phyloP scores from a whole-genome alignment of 2,888 invertebrate species.

The Aricia artaxerxes region DNA sequence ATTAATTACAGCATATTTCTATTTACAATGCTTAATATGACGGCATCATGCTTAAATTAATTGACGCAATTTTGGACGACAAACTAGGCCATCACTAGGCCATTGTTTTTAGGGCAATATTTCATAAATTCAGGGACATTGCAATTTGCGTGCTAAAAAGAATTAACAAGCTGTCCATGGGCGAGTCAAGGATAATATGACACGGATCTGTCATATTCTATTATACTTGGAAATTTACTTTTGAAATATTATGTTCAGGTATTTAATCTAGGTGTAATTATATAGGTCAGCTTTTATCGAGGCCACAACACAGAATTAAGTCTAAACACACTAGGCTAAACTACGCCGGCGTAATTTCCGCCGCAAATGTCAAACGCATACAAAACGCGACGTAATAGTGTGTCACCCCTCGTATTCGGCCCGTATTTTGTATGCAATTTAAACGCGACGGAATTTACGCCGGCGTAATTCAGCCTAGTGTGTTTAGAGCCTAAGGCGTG shows the following conservation, averaged over 20 bases:
- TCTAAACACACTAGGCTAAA: no score
- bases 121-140: constrained; percentile 29
- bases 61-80: not conserved
- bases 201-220: constrained; percentile 44
- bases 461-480: no score
- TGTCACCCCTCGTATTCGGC: no score
- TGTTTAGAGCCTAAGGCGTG: no score
- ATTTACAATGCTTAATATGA: not conserved
- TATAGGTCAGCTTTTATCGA: constrained; percentile 33
- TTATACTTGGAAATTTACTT: constrained; percentile 19
- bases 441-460: no score
- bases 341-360: no score
- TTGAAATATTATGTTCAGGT: constrained; percentile 33
- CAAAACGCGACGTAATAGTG: no score
- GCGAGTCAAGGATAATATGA: constrained; percentile 49
- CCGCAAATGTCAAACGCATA: no score
- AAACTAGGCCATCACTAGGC: not conserved
- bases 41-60: not conserved
- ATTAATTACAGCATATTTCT: not conserved
- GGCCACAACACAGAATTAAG: not conserved
- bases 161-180: constrained; percentile 40
- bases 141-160: constrained; percentile 52
- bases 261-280: constrained; percentile 35
- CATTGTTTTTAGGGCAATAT: not conserved
- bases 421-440: no score